These are phyloP conservation scores for Cheilinus undulatus DNA, from an alignment of 2,113 vertebrate genomes.

Conservation along the genomic window DNA sequence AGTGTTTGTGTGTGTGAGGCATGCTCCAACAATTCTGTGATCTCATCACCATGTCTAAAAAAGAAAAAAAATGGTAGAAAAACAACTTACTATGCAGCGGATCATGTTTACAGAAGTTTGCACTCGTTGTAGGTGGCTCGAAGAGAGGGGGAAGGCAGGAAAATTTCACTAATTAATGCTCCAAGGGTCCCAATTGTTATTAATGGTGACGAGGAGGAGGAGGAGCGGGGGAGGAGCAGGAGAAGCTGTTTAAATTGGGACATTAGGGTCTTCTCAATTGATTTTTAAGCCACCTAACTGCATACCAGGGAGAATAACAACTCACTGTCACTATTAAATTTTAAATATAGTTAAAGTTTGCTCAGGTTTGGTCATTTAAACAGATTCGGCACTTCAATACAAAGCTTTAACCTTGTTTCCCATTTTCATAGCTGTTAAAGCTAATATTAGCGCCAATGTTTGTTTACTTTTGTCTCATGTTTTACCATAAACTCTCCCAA, in stretches of 20 bases:
- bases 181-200: slow-evolving; percentile 89
- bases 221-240: slow-evolving; percentile 34
- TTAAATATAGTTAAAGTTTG: neutral
- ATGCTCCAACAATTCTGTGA: slow-evolving; percentile 76
- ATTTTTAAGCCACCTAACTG: slow-evolving; percentile 13
- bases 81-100: slow-evolving; percentile 78
- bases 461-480: too few relatives aligned
- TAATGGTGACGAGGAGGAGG: slow-evolving; percentile 88
- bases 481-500: too few relatives aligned
- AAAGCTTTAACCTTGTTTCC: neutral
- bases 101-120: slow-evolving; percentile 78
- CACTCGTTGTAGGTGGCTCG: slow-evolving; percentile 68
- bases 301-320: neutral
- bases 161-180: slow-evolving; percentile 94
- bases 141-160: slow-evolving; percentile 82
- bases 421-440: too few relatives aligned
- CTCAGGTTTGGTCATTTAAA: neutral
- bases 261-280: slow-evolving; percentile 26
- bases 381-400: neutral
- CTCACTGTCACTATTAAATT: neutral
- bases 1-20: slow-evolving; percentile 51
- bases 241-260: slow-evolving; percentile 65
- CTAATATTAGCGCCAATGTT: too few relatives aligned
- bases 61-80: slow-evolving; percentile 49
- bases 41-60: slow-evolving; percentile 73